phyloP scores from a whole-genome alignment of 1,140 invertebrate species.

The Hirudo medicinalis region DNA sequence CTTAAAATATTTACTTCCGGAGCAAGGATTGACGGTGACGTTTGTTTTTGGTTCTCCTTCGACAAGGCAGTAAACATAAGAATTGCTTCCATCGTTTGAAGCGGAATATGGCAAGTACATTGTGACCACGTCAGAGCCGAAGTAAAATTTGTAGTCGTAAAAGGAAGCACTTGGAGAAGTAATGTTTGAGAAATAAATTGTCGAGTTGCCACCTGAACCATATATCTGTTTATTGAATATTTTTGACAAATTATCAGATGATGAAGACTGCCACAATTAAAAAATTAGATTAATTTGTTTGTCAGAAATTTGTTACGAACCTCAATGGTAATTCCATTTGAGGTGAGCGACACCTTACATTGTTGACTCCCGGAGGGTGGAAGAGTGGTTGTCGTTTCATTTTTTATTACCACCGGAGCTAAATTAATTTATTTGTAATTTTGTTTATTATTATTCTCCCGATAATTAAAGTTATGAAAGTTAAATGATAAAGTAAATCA shows the following conservation, averaged over 20 bases:
- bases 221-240: background rate
- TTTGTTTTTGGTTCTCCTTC: background rate
- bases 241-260: background rate
- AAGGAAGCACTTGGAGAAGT: background rate
- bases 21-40: background rate
- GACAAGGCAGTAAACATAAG: background rate
- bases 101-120: background rate
- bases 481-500: background rate
- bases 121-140: background rate
- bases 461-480: background rate
- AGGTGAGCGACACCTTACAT: too few species aligned
- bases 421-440: too few species aligned
- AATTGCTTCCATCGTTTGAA: background rate
- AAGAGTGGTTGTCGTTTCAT: too few species aligned
- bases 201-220: background rate
- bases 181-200: background rate
- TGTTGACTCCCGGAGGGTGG: too few species aligned
- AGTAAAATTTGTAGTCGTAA: background rate
- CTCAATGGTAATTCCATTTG: background rate
- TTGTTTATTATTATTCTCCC: too few species aligned
- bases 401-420: too few species aligned
- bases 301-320: background rate
- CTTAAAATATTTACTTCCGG: background rate
- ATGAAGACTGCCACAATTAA: too few species aligned
- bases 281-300: background rate